Base-by-base conservation (phyloP, 1,140 invertebrate genomes). In the Polyergus mexicanus region DNA sequence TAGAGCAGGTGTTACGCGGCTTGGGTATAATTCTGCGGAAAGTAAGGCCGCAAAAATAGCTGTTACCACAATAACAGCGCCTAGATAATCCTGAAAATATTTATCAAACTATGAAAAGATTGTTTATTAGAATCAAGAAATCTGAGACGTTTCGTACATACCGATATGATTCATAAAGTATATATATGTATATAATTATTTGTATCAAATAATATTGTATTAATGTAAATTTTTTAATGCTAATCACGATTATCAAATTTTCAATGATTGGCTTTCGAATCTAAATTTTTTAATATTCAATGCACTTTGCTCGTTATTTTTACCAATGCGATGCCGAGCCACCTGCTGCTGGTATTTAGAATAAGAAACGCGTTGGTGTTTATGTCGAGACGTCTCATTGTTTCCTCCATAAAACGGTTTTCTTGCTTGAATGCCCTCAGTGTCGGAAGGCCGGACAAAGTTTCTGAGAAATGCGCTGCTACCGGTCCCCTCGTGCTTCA, bases 321-420 rank as follows among this genome's bases (percentile, higher is more conserved):
- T 95, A 98, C 97, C 94, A 98, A 91, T 86, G 96, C 96, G 62
- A 98, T 96, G 22, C 98, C 98, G 2, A 98, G 95, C 98, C 98
- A 98, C 84, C 98, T 96, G 92, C 97, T 98, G 41, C 97, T 97
- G 1, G 97, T 96, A 90, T 98, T 98, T 63, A 98, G 95, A 80
- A 98, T 96, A 3, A 98, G 95, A 92, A 98, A 97, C 4, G 97
- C 97, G 87, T 97, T 96, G 69, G 97, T 97, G 92, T 98, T 98
- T 13, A 93, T 93, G 92, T 98, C 97, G 35, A 98, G 95, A 62
- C 96, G 96, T 38, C 95, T 95, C 89, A 97, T 96, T 85, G 98
- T 96, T 68, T 96, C 94, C 41, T 96, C 94, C 56, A 96, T 96
- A 92, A 98, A 97, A 81, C 96, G 94, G 60, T 95, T 89, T 89